Base-by-base conservation (phyloP, 2,113 vertebrate genomes). In the Glaucidium brasilianum region DNA sequence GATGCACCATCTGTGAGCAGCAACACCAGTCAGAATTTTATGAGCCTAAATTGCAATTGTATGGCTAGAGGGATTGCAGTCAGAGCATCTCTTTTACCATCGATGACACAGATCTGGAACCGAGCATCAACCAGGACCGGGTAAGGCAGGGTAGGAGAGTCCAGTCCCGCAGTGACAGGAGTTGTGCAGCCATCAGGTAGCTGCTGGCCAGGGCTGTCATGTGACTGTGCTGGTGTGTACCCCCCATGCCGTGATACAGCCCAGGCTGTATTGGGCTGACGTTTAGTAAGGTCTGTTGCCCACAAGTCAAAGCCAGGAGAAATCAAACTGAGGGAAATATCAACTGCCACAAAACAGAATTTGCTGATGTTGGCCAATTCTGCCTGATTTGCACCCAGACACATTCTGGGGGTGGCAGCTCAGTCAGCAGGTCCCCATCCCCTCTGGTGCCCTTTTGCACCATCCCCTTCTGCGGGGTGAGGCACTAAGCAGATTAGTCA, bases 401-500 rank as follows among this genome's bases (percentile, higher is more conserved):
- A 20, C 4, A 35, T 41, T 22, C 60, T 64, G 39, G 49, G 50
- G 55, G 17, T 60, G 6, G 69, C 60, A 63, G 59, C 35, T 81
- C 32, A 72, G 34, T 10, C 41, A 34, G 68, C 2, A 7, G 14
- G 45, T 62, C 30, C 29, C 35, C 22, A 15, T 76, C 59, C n/a
- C 64, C 75, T 50, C 15, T 1, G 2, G 45, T 88, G 78, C 64
- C 87, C 76, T 72, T 55, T 82, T 94, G 91, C 17, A 8, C 74
- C 5, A 7, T n/a, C 18, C 20, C 69, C 17, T 25, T 43, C 41
- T 22, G 47, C 2, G 5, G 21, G 37, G 29, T 0, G 2, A 68
- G 30, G 55, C 55, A 20, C 55, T 88, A 92, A 96, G 95, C 79
- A 84, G 94, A 90, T 97, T 86, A 95, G 59, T 73, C 78, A 52